Base-by-base conservation (phyloP, 2,888 invertebrate genomes). In the Beris chalybata region DNA sequence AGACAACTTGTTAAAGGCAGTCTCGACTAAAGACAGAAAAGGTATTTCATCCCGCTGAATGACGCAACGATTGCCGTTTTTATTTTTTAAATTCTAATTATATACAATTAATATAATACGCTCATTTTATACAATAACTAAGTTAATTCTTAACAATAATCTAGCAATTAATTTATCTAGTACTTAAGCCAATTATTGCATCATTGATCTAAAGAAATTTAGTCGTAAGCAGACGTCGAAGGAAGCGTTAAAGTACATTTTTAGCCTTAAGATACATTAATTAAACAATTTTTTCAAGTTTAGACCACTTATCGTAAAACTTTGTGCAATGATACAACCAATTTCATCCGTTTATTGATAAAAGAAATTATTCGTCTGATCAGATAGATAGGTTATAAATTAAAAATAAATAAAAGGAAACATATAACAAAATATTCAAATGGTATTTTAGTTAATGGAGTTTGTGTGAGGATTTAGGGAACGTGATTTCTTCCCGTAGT, bases 1-100 rank as follows among this genome's bases (percentile, higher is more conserved):
- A 81, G 73, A 81, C 81, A 56, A 80, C 81, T 67, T 81, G 80
- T 74, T 81, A 71, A n/a, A 74, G 38, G 9, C 43, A 15, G 31
- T 54, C 5, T 54, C 5, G 32, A 31, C 1, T 3, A 48, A 12
- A 11, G 2, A 13, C 22, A 22, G 6, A 13, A 48, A 48, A 12
- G 4, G 12, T 48, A 7, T 38, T 38, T 9, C 15, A 52, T 52
- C 9, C 15, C 6, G 15, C 15, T 22, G 22, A 52, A 11, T 13
- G 22, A 22, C 22, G 15, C 9, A 22, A 52, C 13, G 22, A 52
- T 22, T 22, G 29, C 52, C 22, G 52, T 52, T 48, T 52, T 52
- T 29, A 22, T 29, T 22, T 15, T 53, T 31, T 15, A 53, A 53
- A 31, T 53, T 29, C 53, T 30, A 53, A 30, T 15, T n/a, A 5